These are phyloP conservation scores for Meandrusa payeni DNA, from an alignment of 2,888 invertebrate species.

Conservation along the genomic window DNA sequence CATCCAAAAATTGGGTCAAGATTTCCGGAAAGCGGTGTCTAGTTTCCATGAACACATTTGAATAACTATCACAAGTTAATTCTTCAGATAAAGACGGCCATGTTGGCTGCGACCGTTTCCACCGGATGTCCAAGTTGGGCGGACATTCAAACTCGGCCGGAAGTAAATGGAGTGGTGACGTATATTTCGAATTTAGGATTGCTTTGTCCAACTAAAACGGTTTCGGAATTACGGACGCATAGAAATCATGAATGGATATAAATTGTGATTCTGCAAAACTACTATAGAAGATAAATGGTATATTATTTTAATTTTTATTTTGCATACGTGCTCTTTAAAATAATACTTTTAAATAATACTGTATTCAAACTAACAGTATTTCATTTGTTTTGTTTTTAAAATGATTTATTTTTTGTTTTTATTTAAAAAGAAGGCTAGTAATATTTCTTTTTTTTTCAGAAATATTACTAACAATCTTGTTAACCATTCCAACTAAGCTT, in stretches of 20 bases:
- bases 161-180: constrained; percentile 74
- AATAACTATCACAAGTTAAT: constrained; percentile 75
- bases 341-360: too few relatives aligned
- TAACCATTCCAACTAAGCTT: too few relatives aligned
- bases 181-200: constrained; percentile 76
- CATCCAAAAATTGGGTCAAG: constrained; percentile 31
- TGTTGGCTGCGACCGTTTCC: constrained; percentile 71
- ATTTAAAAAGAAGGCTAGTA: too few relatives aligned
- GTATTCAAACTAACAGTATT: too few relatives aligned
- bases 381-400: too few relatives aligned
- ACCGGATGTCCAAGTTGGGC: constrained; percentile 75
- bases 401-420: too few relatives aligned
- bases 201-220: constrained; percentile 43
- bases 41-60: constrained; percentile 53
- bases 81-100: constrained; percentile 78
- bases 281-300: too few relatives aligned
- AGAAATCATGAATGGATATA: constrained; percentile 21
- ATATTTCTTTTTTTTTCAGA: too few relatives aligned
- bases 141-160: constrained; percentile 78
- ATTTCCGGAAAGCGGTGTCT: constrained; percentile 36
- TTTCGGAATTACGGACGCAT: constrained; percentile 21
- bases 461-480: too few relatives aligned
- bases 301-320: too few relatives aligned
- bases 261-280: not conserved
- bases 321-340: too few relatives aligned